A percentile compares a stretch with the other conserved stretches of the same genome.
Conservation (phyloP, 2,113 vertebrate species). For the Labrus mixtus region DNA sequence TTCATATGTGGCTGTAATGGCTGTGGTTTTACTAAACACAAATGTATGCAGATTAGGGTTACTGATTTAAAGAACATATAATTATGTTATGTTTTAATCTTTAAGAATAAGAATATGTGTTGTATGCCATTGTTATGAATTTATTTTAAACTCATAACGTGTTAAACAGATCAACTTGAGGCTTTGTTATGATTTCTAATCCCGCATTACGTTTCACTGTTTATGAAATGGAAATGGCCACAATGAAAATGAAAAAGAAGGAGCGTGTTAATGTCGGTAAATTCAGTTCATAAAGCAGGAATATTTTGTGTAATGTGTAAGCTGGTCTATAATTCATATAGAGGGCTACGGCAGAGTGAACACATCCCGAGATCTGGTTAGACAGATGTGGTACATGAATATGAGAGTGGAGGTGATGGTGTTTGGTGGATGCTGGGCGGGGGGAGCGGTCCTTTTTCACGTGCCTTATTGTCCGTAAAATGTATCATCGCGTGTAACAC, state of each 20-base stretch:
- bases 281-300: constrained; percentile 36
- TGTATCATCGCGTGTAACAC: constrained; percentile 37
- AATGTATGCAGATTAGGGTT: background rate
- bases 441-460: constrained; percentile 24
- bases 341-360: constrained; percentile 66
- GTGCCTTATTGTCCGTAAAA: constrained; percentile 33
- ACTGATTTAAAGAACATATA: constrained; percentile 3
- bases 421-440: constrained; percentile 17
- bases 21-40: constrained; percentile 36
- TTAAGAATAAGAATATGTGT: background rate
- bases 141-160: background rate
- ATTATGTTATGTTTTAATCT: background rate
- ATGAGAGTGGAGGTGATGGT: constrained; percentile 55
- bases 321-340: constrained; percentile 73
- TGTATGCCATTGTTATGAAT: background rate
- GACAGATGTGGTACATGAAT: constrained; percentile 74
- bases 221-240: background rate
- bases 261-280: background rate
- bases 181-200: background rate
- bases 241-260: background rate
- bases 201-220: background rate
- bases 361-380: constrained; percentile 61
- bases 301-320: constrained; percentile 47
- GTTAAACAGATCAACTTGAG: background rate
- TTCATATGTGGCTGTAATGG: constrained; percentile 16